Evolutionary conservation across 2,797 vertebrate species (phyloP).

Genomic region (Coilia nasus): DNA sequence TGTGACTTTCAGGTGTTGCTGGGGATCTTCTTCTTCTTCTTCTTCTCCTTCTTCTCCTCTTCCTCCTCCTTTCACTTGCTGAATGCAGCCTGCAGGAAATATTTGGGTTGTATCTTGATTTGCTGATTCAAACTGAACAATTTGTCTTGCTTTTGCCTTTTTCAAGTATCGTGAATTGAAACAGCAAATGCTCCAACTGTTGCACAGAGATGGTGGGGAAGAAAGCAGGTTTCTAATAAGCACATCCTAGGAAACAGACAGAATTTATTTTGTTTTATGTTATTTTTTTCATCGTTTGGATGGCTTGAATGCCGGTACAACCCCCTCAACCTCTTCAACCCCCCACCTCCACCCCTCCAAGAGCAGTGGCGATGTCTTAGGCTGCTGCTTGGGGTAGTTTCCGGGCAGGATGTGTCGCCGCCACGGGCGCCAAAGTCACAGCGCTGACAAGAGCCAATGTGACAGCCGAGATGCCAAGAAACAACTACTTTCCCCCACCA

Average conservation of each 20-base stretch:
- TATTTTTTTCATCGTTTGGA: neutral
- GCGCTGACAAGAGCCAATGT: slow-evolving; percentile 29
- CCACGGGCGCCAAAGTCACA: slow-evolving; percentile 29
- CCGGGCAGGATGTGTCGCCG: slow-evolving; percentile 4
- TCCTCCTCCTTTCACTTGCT: neutral
- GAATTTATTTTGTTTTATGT: neutral
- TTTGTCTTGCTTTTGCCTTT: neutral
- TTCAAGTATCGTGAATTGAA: neutral
- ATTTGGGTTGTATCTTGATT: neutral
- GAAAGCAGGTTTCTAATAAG: neutral
- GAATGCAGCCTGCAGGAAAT: neutral
- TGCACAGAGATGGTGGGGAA: neutral
- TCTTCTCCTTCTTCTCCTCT: neutral
- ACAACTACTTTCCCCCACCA: neutral
- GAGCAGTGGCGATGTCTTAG: neutral
- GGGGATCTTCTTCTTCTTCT: neutral
- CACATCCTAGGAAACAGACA: neutral
- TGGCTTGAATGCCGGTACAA: neutral
- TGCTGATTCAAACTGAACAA: neutral
- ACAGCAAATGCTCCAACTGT: neutral
- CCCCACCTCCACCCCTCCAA: neutral
- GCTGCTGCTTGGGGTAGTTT: slow-evolving; percentile 23
- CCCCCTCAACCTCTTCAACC: neutral
- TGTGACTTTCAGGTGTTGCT: too few species aligned
- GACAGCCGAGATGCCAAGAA: slow-evolving; percentile 20